Evolutionary conservation across 2,888 invertebrate genomes (phyloP), one percentile per base, ranked within the genome.

Genomic region (Pyrgus malvae): DNA sequence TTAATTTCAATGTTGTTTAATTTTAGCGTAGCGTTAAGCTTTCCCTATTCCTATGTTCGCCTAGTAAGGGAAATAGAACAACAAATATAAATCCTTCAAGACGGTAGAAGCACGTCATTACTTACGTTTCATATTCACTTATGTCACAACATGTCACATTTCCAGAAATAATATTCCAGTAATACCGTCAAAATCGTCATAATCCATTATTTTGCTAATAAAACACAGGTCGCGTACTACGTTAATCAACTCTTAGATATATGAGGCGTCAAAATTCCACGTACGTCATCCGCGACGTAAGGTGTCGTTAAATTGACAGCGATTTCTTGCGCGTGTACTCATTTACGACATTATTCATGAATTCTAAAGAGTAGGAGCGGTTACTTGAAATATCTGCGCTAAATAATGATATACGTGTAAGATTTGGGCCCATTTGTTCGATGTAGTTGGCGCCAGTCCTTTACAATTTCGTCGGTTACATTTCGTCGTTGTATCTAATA

Each of bases 191-290:
- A 31, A 48, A 48, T 41, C 40, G 31, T 49, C 49, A 41, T 40
- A 49, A 49, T 55, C 48, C 54, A 54, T 54, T 54, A 54, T 46
- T 46, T 23, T 23, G 40, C 54, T 46, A 54, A 54, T 54, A 54
- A 46, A 54, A 54, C 38, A 46, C 54, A 46, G 38, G 46, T 54
- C 54, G 31, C 54, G 54, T 46, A 25, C 12, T 46, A 41, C 31
- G 46, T 46, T 54, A 33, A 40, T 53, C 44, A 46, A 54, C 19
- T 54, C 54, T 27, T 7, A 51, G 48, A 54, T 46, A 49, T 49
- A 54, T 46, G 54, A 54, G 54, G 54, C 48, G 54, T 48, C 54
- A 54, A 54, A 54, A 54, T 54, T 54, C 54, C 54, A 41, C 45
- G 37, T 45, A 41, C 54, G 54, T 55, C 48, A 55, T 35, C 25